Evolutionary conservation across 2,797 vertebrate genomes (phyloP).

Genomic region (Jordanella pulchra): DNA sequence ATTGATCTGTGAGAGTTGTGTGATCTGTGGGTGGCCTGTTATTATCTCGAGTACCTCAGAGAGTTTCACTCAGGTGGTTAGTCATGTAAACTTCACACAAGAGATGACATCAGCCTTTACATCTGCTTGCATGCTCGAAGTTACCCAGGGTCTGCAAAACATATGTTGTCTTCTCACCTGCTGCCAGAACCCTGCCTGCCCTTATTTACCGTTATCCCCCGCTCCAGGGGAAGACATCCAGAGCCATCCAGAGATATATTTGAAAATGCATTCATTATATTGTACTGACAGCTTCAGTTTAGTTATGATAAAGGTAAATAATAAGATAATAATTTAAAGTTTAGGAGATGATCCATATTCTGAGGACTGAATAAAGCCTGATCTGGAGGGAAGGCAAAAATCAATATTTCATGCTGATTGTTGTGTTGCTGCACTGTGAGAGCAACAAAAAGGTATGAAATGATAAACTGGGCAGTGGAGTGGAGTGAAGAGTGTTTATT

Average conservation of each 20-base stretch:
- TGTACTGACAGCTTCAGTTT: background rate
- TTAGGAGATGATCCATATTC: background rate
- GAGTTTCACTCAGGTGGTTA: conserved; percentile 53
- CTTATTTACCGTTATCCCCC: conserved; percentile 42
- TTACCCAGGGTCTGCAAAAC: conserved; percentile 32
- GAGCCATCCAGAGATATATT: conserved; percentile 56
- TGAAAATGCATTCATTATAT: too few species aligned
- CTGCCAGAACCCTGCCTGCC: conserved; percentile 31
- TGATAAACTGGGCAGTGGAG: background rate
- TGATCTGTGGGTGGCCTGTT: conserved; percentile 52
- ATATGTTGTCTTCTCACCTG: conserved; percentile 49
- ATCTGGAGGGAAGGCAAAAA: background rate
- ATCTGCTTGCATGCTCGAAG: conserved; percentile 22
- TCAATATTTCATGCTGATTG: background rate
- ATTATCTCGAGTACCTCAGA: conserved; percentile 49
- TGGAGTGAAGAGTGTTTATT: background rate
- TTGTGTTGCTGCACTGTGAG: background rate
- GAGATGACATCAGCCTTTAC: conserved; percentile 54
- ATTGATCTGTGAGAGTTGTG: conserved; percentile 31
- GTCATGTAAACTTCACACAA: conserved; percentile 54
- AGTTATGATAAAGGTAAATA: background rate
- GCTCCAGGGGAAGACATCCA: conserved; percentile 34
- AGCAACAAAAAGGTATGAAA: background rate
- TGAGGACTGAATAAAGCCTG: background rate
- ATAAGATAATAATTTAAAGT: too few species aligned